Percentiles rank a stretch among this genome's conserved stretches.
Evolutionary conservation across 2,888 invertebrate genomes (phyloP).

Genomic region (Netelia virgata): DNA sequence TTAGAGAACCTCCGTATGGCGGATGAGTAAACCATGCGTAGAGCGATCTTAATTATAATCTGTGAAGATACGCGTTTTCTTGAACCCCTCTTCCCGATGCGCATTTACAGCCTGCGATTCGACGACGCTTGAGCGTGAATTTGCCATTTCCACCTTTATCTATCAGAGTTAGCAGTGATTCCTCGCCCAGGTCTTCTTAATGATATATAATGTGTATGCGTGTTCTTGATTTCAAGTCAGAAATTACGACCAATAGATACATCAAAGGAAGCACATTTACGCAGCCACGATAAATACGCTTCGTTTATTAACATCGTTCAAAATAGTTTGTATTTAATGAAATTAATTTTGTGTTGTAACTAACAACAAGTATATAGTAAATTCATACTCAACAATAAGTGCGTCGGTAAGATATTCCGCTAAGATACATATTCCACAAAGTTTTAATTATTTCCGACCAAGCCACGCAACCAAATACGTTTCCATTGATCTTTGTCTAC

Average conservation of each 20-base stretch:
- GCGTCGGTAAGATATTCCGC: background rate
- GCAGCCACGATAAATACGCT: slow-evolving; percentile 71
- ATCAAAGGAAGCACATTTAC: slow-evolving; percentile 73
- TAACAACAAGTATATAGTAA: background rate
- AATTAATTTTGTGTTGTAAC: no score
- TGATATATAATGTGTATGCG: slow-evolving; percentile 15
- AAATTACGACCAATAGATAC: slow-evolving; percentile 63
- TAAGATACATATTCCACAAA: background rate
- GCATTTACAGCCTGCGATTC: slow-evolving; percentile 17
- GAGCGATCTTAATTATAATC: slow-evolving; percentile 55
- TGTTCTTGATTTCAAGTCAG: slow-evolving; percentile 55
- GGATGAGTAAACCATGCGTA: slow-evolving; percentile 69
- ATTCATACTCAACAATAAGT: background rate
- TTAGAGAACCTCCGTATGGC: slow-evolving; percentile 43
- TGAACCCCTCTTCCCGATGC: slow-evolving; percentile 52
- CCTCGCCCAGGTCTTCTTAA: slow-evolving; percentile 14
- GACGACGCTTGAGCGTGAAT: slow-evolving; percentile 59
- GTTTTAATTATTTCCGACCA: background rate
- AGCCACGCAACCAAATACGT: background rate
- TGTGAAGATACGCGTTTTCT: slow-evolving; percentile 5
- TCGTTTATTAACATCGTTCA: background rate
- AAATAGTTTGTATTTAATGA: no score
- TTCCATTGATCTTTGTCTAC: background rate
- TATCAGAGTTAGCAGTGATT: slow-evolving; percentile 67
- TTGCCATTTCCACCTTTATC: slow-evolving; percentile 76